Base-by-base conservation (phyloP, 2,888 invertebrate species). In the Plagodis dolabraria region DNA sequence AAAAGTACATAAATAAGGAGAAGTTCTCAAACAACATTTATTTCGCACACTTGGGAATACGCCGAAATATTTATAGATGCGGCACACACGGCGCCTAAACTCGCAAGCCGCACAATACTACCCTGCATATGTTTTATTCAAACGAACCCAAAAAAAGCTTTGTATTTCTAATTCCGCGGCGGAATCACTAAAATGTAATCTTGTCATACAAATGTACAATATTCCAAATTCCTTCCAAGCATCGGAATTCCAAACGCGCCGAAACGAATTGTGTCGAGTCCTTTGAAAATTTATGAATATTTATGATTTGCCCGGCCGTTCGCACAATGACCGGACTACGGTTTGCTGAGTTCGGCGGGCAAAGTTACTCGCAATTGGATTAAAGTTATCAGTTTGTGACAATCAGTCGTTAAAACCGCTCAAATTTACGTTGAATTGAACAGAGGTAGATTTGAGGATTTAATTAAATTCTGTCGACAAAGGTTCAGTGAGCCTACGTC, bases 381-480 rank as follows among this genome's bases (percentile, higher is more conserved):
- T 46, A 46, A 45, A 50, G 50, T 53, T 43, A 59, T 50, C 53
- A 53, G 53, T 46, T 53, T 12, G 58, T 46, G 33, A 50, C 45
- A 46, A 49, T 11, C 45, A 33, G 9, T 40, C 45, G 53, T 33
- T 51, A 42, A 10, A 48, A 45, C n/a, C 42, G 47, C 5, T 34
- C 44, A 34, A 53, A 47, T 52, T 38, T 42, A 47, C 42, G 52
- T 47, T 52, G 48, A 45, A 50, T 53, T 42, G 46, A 59, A 44
- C 43, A 42, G 49, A 53, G 50, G 43, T 8, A 22, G 40, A 35
- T 9, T 35, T 46, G 11, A 35, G 44, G 53, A 53, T 53, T 53
- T 59, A 59, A 59, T 59, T 59, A 59, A 59, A 60, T 54, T 60
- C 45, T n/a, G 35, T 12, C 53, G 48, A 49, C 43, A 33, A 47